Evolutionary conservation across 2,888 invertebrate genomes (phyloP).

Genomic region (Entomobrya multifasciata): DNA sequence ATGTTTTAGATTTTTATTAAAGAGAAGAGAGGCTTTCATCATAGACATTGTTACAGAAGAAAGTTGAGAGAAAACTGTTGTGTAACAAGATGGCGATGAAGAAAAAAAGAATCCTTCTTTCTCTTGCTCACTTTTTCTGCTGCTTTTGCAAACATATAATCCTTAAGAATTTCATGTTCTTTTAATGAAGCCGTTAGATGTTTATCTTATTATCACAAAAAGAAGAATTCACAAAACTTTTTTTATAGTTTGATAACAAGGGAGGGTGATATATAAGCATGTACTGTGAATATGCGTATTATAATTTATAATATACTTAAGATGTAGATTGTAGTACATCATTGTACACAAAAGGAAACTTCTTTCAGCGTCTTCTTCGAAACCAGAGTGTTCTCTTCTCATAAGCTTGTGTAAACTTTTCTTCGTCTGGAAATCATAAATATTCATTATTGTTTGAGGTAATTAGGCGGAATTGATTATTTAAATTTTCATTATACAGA

Average conservation of each 20-base stretch:
- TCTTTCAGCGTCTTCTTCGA: background rate
- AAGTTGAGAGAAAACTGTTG: background rate
- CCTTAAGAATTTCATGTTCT: slow-evolving; percentile 41
- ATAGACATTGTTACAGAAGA: background rate
- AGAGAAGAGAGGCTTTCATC: background rate
- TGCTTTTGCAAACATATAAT: background rate
- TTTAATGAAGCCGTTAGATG: slow-evolving; percentile 50
- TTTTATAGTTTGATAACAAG: background rate
- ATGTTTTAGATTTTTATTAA: slow-evolving; percentile 5
- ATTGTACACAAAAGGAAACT: background rate
- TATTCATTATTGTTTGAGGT: slow-evolving; percentile 60
- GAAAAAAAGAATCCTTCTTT: background rate
- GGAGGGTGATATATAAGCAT: background rate
- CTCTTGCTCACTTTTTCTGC: slow-evolving; percentile 1
- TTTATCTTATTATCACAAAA: slow-evolving; percentile 43
- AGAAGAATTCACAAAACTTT: slow-evolving; percentile 11
- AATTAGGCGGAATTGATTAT: slow-evolving; percentile 63
- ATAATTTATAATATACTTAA: background rate
- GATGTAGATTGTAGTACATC: background rate
- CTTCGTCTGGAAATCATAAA: slow-evolving; percentile 33
- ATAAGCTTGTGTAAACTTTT: background rate
- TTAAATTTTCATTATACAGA: slow-evolving; percentile 58
- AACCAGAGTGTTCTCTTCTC: background rate
- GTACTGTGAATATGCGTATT: background rate
- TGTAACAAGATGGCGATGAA: background rate